A percentile compares a stretch with the other conserved stretches of the same genome.
Conservation (phyloP, 1,140 invertebrate genomes). For the Pinna nobilis region DNA sequence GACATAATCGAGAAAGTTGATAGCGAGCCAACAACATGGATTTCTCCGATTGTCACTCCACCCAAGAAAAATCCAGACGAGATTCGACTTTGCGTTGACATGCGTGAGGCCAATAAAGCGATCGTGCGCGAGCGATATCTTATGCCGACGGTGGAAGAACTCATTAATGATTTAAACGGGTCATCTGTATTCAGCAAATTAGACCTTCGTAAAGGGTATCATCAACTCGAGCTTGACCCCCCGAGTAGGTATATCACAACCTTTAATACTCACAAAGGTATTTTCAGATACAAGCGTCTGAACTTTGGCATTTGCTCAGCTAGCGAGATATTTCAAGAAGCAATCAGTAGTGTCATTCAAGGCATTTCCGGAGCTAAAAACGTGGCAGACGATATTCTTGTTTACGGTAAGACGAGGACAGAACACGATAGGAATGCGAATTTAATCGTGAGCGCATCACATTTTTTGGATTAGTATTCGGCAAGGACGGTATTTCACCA, state of each 20-base stretch:
- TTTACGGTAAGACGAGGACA: slow-evolving; percentile 16
- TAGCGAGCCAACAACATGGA: slow-evolving; percentile 35
- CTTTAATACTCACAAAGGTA: slow-evolving; percentile 36
- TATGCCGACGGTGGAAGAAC: slow-evolving; percentile 59
- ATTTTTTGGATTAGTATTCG: slow-evolving; percentile 53
- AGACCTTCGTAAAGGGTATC: slow-evolving; percentile 44
- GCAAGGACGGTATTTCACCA: slow-evolving; percentile 35
- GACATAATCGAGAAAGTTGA: slow-evolving; percentile 52
- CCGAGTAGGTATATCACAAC: slow-evolving; percentile 41
- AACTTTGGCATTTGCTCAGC: slow-evolving; percentile 41
- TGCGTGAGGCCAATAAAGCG: slow-evolving; percentile 54
- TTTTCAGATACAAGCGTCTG: slow-evolving; percentile 33
- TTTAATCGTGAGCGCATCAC: slow-evolving; percentile 34
- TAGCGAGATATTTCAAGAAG: slow-evolving; percentile 30
- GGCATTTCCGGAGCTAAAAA: slow-evolving; percentile 42
- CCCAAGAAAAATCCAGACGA: slow-evolving; percentile 37
- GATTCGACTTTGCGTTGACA: slow-evolving; percentile 60
- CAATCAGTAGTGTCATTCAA: slow-evolving; percentile 24
- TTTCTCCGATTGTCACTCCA: slow-evolving; percentile 41
- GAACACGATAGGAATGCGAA: slow-evolving; percentile 55
- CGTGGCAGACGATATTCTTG: slow-evolving; percentile 51
- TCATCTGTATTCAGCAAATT: slow-evolving; percentile 44
- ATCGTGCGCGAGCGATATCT: slow-evolving; percentile 50
- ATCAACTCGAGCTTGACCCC: slow-evolving; percentile 45
- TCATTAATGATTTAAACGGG: slow-evolving; percentile 51